phyloP scores from a whole-genome alignment of 2,113 vertebrate species.

The Vanacampus margaritifer region DNA sequence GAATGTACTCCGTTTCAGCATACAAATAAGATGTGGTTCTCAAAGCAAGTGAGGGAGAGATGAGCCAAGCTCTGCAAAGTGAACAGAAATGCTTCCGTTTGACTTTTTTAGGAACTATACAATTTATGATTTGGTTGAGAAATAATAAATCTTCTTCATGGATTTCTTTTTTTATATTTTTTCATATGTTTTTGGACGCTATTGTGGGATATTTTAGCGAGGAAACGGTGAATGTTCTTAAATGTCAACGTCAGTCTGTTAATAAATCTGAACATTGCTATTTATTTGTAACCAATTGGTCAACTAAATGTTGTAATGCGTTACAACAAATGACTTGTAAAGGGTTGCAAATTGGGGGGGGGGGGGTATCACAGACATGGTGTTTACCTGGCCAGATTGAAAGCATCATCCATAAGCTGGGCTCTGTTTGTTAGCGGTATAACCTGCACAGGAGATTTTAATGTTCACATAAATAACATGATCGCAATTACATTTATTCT shows the following conservation, averaged over 20 bases:
- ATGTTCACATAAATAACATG: background rate
- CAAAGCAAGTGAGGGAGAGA: constrained; percentile 74
- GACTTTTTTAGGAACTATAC: background rate
- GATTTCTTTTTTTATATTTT: too few relatives aligned
- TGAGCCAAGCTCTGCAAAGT: constrained; percentile 67
- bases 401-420: constrained; percentile 84
- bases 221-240: background rate
- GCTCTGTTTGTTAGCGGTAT: constrained; percentile 86
- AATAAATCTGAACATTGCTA: too few relatives aligned
- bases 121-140: background rate
- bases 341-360: background rate
- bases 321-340: background rate
- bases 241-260: background rate
- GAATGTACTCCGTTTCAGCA: constrained; percentile 75
- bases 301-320: background rate
- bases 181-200: background rate
- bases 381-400: constrained; percentile 85
- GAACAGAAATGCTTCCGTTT: background rate
- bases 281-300: too few relatives aligned
- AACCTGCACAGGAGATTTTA: constrained; percentile 52
- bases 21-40: constrained; percentile 78
- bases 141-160: background rate
- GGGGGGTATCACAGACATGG: background rate
- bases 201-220: background rate
- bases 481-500: background rate